Base-by-base conservation (phyloP, 2,113 vertebrate species). In the Scalopus aquaticus region DNA sequence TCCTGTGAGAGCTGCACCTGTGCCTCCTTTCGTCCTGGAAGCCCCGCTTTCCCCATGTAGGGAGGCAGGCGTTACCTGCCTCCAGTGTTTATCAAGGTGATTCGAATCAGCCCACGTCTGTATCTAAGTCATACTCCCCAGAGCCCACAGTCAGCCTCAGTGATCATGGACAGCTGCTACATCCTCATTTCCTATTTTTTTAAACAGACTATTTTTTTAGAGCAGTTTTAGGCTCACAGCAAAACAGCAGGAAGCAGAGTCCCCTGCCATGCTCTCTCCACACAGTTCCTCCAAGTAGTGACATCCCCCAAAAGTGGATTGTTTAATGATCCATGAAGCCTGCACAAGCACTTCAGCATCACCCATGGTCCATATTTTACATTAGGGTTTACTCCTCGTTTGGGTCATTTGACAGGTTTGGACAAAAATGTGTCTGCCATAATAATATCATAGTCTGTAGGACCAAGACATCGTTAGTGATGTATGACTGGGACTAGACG, bases 201-300 rank as follows among this genome's bases (percentile, higher is more conserved):
- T 44, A 64, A 42, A 37, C 15, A 86, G 24, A 76, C 32, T 35
- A 73, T 9, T 22, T 35, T 64, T 84, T 51, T 19, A 51, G 37
- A 46, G 62, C 17, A 51, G 58, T 58, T 70, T 73, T 64, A 58
- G n/a, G 17, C 64, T 88, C 20, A 65, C 51, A 88, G 70, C 19
- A 78, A 79, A 62, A 60, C 4, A 78, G 12, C 19, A 6, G 20
- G 16, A 65, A 65, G 37, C 28, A n/a, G 24, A 28, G 28, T 35
- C 26, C 13, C 49, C 65, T 6, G 4, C 2, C 0, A 8, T 4
- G 1, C 19, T 22, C 19, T 22, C 1, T 8, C 5, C 0, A 30
- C 4, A 9, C 4, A 19, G 26, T 15, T 56, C 20, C 17, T 42
- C 16, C 16, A 20, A 4, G 4, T 0, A 1, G 22, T 22, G 49